Conservation (phyloP, 1,140 invertebrate genomes). For the Drosophila parvula region DNA sequence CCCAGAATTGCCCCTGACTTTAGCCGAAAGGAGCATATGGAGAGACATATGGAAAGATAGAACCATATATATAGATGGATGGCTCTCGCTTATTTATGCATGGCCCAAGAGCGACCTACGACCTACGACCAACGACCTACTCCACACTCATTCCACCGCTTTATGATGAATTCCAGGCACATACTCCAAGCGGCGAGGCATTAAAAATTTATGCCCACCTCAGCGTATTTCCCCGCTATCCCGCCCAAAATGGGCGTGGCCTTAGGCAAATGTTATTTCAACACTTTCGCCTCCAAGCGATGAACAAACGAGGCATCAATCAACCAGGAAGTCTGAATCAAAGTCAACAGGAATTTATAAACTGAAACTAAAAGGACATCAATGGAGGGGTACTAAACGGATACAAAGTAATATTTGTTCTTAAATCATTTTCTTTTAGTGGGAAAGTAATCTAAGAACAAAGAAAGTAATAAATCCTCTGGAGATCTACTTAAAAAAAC, state of each 20-base stretch:
- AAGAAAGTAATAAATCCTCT: neutral
- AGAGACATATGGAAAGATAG: slow-evolving; percentile 41
- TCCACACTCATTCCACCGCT: slow-evolving; percentile 10
- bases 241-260: slow-evolving; percentile 35
- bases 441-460: neutral
- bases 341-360: neutral
- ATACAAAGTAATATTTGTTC: neutral
- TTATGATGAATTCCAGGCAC: slow-evolving; percentile 80
- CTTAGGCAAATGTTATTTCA: slow-evolving; percentile 29
- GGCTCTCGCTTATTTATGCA: slow-evolving; percentile 71
- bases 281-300: slow-evolving; percentile 39
- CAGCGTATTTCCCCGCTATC: slow-evolving; percentile 55
- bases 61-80: slow-evolving; percentile 39
- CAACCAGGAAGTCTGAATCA: slow-evolving; percentile 22
- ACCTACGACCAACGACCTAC: slow-evolving; percentile 13
- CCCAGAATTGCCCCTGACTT: slow-evolving; percentile 73
- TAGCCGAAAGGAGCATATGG: slow-evolving; percentile 23
- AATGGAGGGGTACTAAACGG: too few species aligned
- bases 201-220: slow-evolving; percentile 79
- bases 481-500: neutral
- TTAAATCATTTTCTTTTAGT: neutral
- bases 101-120: slow-evolving; percentile 42
- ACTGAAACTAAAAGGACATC: too few species aligned
- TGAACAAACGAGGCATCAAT: slow-evolving; percentile 28
- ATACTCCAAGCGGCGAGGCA: slow-evolving; percentile 57